A percentile compares a stretch with the other conserved stretches of the same genome.
phyloP scores from a whole-genome alignment of 2,797 vertebrate genomes.

The Muscicapa striata region DNA sequence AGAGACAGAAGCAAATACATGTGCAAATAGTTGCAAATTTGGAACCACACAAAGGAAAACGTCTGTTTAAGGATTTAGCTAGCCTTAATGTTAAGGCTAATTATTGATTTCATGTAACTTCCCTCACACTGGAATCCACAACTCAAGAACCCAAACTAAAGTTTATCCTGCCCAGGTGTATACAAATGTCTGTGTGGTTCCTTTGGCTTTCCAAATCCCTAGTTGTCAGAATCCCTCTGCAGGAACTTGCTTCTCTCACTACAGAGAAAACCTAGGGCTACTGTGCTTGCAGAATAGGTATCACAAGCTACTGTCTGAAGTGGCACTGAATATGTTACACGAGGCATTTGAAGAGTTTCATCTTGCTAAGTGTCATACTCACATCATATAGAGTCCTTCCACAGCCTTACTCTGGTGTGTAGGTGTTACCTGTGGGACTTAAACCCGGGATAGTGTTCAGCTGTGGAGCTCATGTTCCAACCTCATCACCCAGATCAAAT shows the following conservation, averaged over 20 bases:
- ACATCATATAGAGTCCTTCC: neutral
- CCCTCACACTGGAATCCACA: neutral
- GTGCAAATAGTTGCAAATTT: conserved; percentile 11
- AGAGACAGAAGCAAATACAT: conserved; percentile 1
- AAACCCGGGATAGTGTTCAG: neutral
- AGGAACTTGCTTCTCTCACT: neutral
- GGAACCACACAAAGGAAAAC: neutral
- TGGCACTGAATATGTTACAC: neutral
- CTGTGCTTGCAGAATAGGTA: neutral
- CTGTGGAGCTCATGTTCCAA: neutral
- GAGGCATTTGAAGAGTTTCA: neutral
- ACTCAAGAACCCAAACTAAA: neutral
- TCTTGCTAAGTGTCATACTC: neutral
- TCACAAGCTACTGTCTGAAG: neutral
- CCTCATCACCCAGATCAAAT: neutral
- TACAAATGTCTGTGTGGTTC: neutral
- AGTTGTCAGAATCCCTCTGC: neutral
- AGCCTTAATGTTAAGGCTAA: neutral
- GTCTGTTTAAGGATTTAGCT: neutral
- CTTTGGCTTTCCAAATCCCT: neutral
- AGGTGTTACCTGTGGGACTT: neutral
- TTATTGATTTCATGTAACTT: neutral
- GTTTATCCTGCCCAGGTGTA: neutral
- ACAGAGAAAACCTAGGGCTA: neutral
- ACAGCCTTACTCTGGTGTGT: neutral